These are phyloP conservation scores for Camarhynchus parvulus DNA, from an alignment of 2,113 vertebrate genomes.

Conservation along the genomic window DNA sequence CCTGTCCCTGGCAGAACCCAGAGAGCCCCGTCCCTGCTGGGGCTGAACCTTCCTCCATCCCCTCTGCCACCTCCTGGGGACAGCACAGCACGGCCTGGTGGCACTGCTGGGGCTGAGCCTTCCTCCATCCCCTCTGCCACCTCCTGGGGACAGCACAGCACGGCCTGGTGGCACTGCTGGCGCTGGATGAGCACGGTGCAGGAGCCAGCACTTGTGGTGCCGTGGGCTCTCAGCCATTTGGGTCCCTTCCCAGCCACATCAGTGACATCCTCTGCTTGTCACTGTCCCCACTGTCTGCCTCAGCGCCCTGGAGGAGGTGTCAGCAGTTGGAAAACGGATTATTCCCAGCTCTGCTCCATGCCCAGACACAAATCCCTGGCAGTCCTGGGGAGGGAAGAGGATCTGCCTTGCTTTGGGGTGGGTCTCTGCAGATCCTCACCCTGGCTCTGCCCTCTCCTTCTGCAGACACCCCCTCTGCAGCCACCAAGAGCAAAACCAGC, in stretches of 20 bases:
- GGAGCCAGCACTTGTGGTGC: background rate
- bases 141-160: background rate
- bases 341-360: background rate
- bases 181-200: background rate
- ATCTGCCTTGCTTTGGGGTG: background rate
- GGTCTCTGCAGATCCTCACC: background rate
- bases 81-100: background rate
- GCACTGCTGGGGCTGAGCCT: background rate
- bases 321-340: background rate
- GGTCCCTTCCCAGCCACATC: background rate
- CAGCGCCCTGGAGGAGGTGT: background rate
- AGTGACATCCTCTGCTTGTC: background rate
- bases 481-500: slow-evolving; percentile 96
- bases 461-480: slow-evolving; percentile 83
- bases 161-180: background rate
- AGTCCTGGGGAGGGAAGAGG: background rate
- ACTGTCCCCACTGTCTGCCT: background rate
- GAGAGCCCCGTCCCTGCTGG: background rate
- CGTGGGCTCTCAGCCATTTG: accelerated
- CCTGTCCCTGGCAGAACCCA: background rate
- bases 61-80: background rate
- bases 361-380: background rate
- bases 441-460: background rate
- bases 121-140: background rate
- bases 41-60: background rate